phyloP scores from a whole-genome alignment of 2,888 invertebrate species.

The Thelaira solivaga region DNA sequence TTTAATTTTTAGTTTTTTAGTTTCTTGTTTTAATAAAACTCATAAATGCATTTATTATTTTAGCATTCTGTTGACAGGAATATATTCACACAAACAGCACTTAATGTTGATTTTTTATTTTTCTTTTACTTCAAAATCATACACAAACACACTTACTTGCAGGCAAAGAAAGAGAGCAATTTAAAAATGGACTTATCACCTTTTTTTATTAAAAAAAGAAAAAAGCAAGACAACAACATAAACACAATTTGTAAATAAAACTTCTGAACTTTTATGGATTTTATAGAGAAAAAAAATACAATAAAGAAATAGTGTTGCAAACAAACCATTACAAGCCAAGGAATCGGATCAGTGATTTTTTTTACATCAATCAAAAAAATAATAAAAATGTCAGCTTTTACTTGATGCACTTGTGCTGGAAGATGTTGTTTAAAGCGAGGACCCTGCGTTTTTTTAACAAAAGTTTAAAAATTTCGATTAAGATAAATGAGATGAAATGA shows the following conservation, averaged over 20 bases:
- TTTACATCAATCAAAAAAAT: too few relatives aligned
- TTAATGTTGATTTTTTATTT: slow-evolving; percentile 39
- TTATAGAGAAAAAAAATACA: too few relatives aligned
- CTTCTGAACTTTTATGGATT: background rate
- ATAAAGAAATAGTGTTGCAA: slow-evolving; percentile 41
- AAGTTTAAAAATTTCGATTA: too few relatives aligned
- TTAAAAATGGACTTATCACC: slow-evolving; percentile 40
- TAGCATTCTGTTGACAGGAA: slow-evolving; percentile 36
- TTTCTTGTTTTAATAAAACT: slow-evolving; percentile 23
- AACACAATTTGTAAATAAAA: slow-evolving; percentile 54
- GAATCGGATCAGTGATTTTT: too few relatives aligned
- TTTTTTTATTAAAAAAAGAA: slow-evolving; percentile 45
- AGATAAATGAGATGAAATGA: too few relatives aligned
- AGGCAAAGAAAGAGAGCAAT: slow-evolving; percentile 28
- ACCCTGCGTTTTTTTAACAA: too few relatives aligned
- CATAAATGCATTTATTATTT: slow-evolving; percentile 59
- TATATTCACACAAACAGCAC: slow-evolving; percentile 11
- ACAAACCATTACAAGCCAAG: background rate
- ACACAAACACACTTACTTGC: background rate
- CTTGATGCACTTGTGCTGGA: too few relatives aligned
- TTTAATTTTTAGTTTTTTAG: background rate
- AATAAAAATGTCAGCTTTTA: too few relatives aligned
- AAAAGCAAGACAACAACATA: too few relatives aligned
- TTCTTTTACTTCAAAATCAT: slow-evolving; percentile 20
- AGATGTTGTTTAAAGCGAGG: too few relatives aligned